Base-by-base conservation (phyloP, 2,113 vertebrate genomes). In the Laterallus jamaicensis region DNA sequence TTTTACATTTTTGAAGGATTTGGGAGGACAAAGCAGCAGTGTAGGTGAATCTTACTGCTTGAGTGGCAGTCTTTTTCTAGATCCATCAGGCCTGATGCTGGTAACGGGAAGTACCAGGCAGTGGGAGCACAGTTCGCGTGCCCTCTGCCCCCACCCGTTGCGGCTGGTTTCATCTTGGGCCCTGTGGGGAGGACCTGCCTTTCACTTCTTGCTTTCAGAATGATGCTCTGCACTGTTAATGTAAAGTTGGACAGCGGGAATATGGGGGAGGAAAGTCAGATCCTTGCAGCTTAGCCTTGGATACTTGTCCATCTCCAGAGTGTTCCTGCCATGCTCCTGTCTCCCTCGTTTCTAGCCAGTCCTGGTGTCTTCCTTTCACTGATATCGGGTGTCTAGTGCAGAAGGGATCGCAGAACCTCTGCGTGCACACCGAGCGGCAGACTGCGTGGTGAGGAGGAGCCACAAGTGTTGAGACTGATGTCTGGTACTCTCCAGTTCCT, bases 181-280 rank as follows among this genome's bases (percentile, higher is more conserved):
- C 15, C 35, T 81, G 69, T 63, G 44, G 82, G 63, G 47, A 59
- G 47, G 88, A 90, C 67, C 78, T 96, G 64, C 88, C 76, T 98
- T 97, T 97, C 86, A 95, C 97, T 98, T 98, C 97, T 97, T 97
- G 39, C 78, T 98, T 98, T 98, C 95, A 73, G 37, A 76, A 95
- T 91, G 96, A 92, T 96, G 81, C 42, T 92, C 68, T 37, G 10
- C 37, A 37, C 32, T 92, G 55, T 55, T 55, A 25, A 29, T 4
- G 8, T 40, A 29, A 81, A 32, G 17, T 56, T 0, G 1, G 39
- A 29, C 5, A 2, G 49, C 50, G 74, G 52, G 16, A 8, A 7
- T 44, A 15, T 24, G 10, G 21, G 18, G 28, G 49, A 62, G 13
- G n/a, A 82, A 55, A 26, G 50, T 26, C 1, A 0, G 3, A 5